phyloP scores from a whole-genome alignment of 2,797 vertebrate species.

The Acanthornis magna region DNA sequence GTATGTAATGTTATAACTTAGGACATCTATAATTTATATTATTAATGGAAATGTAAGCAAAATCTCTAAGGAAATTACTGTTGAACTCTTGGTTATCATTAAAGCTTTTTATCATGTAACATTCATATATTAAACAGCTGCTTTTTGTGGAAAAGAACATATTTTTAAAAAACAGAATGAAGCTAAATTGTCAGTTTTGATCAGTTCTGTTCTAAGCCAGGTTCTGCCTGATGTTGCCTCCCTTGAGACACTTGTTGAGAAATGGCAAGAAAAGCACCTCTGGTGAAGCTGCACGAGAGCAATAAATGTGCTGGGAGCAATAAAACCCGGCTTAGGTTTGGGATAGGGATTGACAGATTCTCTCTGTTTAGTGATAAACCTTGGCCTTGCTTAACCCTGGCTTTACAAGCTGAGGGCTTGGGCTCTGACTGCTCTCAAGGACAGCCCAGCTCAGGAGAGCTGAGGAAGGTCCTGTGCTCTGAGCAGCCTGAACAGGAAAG shows the following conservation, averaged over 20 bases:
- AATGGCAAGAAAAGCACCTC: neutral
- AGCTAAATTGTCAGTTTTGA: neutral
- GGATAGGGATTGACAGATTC: neutral
- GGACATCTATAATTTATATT: neutral
- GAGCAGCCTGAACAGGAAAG: neutral
- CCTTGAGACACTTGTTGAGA: neutral
- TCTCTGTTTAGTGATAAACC: neutral
- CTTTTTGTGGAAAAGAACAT: neutral
- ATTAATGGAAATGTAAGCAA: neutral
- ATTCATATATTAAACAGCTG: neutral
- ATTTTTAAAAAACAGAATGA: neutral
- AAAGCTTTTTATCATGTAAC: neutral
- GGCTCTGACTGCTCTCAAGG: neutral
- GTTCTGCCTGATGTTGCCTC: neutral
- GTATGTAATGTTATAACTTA: neutral
- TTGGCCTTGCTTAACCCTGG: neutral
- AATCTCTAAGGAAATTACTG: neutral
- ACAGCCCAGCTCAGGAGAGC: neutral
- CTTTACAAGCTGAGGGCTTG: neutral
- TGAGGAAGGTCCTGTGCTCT: neutral
- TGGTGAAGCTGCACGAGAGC: neutral
- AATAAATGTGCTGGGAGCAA: neutral
- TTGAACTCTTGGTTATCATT: neutral
- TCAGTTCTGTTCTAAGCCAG: neutral
- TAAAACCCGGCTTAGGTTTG: neutral